A percentile compares a stretch with the other conserved stretches of the same genome.
Conservation (phyloP, 2,113 vertebrate species). For the Willisornis vidua region DNA sequence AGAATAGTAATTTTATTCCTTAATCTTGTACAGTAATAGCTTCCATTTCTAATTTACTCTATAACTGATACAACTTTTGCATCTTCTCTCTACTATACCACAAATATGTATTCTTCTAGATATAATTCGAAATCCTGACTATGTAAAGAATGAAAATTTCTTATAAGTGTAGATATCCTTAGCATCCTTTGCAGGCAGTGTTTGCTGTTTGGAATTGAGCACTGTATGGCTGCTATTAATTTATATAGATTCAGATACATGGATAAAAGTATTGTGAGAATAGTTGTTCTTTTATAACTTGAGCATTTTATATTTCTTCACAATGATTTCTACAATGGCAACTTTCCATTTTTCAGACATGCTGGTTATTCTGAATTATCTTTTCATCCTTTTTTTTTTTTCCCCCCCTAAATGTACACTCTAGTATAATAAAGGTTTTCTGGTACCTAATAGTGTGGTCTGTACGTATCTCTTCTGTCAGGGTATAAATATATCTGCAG, state of each 20-base stretch:
- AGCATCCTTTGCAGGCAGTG: neutral
- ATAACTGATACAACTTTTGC: neutral
- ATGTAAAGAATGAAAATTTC: neutral
- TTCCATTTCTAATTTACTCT: neutral
- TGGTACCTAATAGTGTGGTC: neutral
- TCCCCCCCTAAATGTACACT: neutral
- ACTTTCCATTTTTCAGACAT: neutral
- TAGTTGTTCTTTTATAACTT: neutral
- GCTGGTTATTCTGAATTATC: neutral
- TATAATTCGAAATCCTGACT: neutral
- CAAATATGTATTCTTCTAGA: neutral
- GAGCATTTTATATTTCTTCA: neutral
- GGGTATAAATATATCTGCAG: neutral
- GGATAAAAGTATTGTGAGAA: neutral
- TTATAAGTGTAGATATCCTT: neutral
- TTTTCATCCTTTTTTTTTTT: neutral
- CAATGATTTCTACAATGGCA: neutral
- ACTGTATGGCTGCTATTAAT: neutral
- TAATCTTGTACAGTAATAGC: neutral
- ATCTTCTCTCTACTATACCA: neutral
- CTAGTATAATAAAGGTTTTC: neutral
- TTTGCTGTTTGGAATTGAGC: neutral
- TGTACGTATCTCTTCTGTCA: neutral
- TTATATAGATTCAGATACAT: neutral
- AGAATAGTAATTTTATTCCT: neutral